Evolutionary conservation across 2,888 invertebrate genomes (phyloP).

Genomic region (Pherbina coryleti): DNA sequence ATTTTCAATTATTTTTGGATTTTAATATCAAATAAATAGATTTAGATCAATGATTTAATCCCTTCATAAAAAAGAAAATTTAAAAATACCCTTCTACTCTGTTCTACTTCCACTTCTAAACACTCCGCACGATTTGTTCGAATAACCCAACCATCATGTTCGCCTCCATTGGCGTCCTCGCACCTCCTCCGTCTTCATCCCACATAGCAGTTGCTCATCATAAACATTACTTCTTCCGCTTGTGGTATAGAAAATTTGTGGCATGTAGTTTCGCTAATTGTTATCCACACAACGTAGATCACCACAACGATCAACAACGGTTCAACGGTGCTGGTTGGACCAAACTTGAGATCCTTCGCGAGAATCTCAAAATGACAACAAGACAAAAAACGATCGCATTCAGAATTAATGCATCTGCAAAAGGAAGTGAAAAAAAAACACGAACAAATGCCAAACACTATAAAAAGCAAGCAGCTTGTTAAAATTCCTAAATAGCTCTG

Average conservation of each 20-base stretch:
- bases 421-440: constrained; percentile 10
- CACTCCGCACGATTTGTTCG: background rate
- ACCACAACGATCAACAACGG: background rate
- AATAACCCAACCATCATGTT: background rate
- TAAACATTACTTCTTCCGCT: background rate
- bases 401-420: background rate
- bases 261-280: constrained; percentile 38
- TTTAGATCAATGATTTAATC: no score
- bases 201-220: background rate
- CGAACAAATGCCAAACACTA: constrained; percentile 55
- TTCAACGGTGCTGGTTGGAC: background rate
- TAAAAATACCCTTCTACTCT: background rate
- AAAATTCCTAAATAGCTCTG: constrained; percentile 58
- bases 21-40: no score
- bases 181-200: background rate
- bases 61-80: no score
- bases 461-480: constrained; percentile 61
- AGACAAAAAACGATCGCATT: background rate
- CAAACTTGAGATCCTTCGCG: background rate
- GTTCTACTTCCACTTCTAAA: no score
- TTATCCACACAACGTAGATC: constrained; percentile 37
- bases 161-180: background rate
- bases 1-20: no score
- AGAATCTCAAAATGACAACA: background rate
- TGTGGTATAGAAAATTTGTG: constrained; percentile 27